Base-by-base conservation (phyloP, 1,140 invertebrate genomes). In the Anastrepha ludens region DNA sequence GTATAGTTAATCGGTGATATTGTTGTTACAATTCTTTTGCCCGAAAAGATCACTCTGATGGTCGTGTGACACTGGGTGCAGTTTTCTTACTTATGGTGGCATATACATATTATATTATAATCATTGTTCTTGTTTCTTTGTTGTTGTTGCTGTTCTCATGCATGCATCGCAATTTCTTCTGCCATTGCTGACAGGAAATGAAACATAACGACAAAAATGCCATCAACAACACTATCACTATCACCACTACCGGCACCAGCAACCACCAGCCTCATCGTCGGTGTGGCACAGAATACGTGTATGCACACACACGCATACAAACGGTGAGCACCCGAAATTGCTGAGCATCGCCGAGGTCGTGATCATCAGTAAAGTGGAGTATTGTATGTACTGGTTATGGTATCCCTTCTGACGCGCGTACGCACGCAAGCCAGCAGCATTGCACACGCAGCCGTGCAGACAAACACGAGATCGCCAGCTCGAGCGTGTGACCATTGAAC, bases 341-440 rank as follows among this genome's bases (percentile, higher is more conserved):
- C 74, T 44, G 67, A 47, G 41, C 74, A 50, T 41, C 15, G 74
- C 20, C 74, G 44, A 8, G 20, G 74, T 29, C 74, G 44, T 13
- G n/a, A 55, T 74, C 29, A n/a, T 17, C 67, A 44, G 15, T 47
- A 74, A 74, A 74, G 86, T 87, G 86, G 58, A 44, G 64, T 41
- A 65, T 86, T 86, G 64, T 87, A 58, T 58, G 60, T 86, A 64
- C 20, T 74, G 39, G 17, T 74, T 74, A 70, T 87, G 64, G 55
- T 87, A 44, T 87, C 59, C 70, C 86, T 87, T 70, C 67, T 47
- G 67, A 70, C 60, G 62, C 59, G 47, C 17, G 58, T 50, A 86
- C 59, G 85, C 58, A 86, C 29, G 41, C 20, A 8, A 47, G 85
- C 29, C 29, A 29, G 29, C 29, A 29, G 29, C 58, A 55, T 44